Percentiles rank a stretch among this genome's conserved stretches.
Conservation (phyloP, 2,113 vertebrate species). For the Onychostruthus taczanowskii region DNA sequence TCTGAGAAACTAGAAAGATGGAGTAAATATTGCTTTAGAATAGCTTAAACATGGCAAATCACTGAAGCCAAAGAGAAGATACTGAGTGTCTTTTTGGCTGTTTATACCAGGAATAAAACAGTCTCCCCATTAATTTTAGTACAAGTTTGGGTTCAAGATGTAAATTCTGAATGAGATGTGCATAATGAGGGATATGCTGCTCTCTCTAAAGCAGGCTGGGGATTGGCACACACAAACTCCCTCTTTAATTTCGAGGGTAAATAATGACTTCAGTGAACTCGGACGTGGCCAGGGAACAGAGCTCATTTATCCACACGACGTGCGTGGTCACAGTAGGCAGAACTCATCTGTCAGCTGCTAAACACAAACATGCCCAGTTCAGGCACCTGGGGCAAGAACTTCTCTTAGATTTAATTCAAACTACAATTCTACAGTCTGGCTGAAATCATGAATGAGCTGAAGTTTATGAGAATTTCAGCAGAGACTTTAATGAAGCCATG, state of each 20-base stretch:
- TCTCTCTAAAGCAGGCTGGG: not conserved
- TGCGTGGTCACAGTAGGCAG: not conserved
- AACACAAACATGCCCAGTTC: not conserved
- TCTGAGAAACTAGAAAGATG: conserved; percentile 11
- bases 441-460: not conserved
- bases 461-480: not conserved
- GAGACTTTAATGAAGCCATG: not conserved
- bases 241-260: not conserved
- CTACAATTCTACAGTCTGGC: not conserved
- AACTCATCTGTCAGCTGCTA: conserved; percentile 1
- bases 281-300: not conserved
- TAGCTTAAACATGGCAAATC: not conserved
- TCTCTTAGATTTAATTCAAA: not conserved
- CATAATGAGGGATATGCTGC: not conserved
- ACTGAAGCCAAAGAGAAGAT: not conserved
- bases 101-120: not conserved
- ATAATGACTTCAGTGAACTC: not conserved
- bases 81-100: not conserved
- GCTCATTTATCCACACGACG: not conserved
- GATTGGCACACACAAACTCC: not conserved
- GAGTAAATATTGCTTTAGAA: not conserved
- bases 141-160: not conserved
- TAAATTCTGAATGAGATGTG: not conserved
- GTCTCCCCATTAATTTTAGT: not conserved
- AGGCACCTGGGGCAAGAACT: not conserved